phyloP scores from a whole-genome alignment of 2,797 vertebrate genomes.

The Hylomyscus alleni region DNA sequence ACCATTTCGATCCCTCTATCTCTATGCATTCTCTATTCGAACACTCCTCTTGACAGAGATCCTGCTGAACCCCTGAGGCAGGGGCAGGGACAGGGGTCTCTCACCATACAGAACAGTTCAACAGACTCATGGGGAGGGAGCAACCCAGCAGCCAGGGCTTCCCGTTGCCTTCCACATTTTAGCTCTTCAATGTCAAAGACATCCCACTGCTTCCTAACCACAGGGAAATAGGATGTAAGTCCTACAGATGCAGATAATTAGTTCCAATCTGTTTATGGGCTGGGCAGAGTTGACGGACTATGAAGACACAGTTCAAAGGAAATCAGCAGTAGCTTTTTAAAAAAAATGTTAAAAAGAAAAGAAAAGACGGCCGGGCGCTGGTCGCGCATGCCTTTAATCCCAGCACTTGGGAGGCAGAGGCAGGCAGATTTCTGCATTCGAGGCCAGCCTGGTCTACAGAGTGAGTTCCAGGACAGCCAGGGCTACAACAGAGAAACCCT shows the following conservation, averaged over 20 bases:
- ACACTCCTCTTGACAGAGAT: neutral
- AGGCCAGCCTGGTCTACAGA: too few species aligned
- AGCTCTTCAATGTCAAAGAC: neutral
- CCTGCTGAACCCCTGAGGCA: accelerated
- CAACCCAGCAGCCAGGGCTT: neutral
- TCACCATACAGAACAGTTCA: neutral
- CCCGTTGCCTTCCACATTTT: neutral
- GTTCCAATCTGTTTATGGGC: neutral
- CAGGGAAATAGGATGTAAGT: neutral
- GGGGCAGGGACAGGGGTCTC: neutral
- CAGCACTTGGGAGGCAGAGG: too few species aligned
- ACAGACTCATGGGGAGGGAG: neutral
- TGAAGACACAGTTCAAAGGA: constrained; percentile 26
- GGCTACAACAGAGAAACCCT: too few species aligned
- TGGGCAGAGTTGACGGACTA: neutral
- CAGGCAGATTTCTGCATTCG: too few species aligned
- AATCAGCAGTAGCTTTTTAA: neutral
- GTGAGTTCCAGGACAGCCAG: too few species aligned
- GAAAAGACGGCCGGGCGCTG: too few species aligned
- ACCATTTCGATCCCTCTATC: neutral
- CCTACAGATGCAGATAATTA: constrained; percentile 21
- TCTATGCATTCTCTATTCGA: too few species aligned
- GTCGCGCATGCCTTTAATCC: too few species aligned
- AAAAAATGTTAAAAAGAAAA: neutral
- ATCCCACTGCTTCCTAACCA: neutral